Conservation (phyloP, 2,888 invertebrate genomes). For the Chirona hameri region DNA sequence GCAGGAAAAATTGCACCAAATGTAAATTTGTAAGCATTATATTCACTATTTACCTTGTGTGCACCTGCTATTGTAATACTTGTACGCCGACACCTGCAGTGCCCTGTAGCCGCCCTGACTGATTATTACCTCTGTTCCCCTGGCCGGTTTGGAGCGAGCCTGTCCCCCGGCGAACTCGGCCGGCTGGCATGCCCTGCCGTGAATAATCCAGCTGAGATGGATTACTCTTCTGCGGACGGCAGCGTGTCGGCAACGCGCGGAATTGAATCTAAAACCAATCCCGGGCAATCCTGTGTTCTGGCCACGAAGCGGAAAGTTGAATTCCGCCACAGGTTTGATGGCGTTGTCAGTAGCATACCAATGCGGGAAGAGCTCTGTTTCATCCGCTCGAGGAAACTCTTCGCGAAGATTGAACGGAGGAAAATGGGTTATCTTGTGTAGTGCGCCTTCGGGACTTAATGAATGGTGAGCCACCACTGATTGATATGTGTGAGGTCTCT, state of each 20-base stretch:
- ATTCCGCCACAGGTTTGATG: not conserved
- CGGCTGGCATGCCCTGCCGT: no score
- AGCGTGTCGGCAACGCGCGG: not conserved
- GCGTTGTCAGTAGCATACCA: not conserved
- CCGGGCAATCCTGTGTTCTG: not conserved
- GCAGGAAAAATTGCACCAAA: no score
- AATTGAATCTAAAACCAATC: not conserved
- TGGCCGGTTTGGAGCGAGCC: no score
- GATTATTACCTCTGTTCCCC: no score
- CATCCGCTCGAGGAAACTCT: not conserved
- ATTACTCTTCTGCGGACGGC: not conserved
- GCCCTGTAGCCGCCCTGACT: no score
- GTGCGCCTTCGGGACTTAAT: not conserved
- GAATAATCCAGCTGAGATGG: no score
- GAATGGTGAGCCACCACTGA: no score
- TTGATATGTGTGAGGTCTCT: not conserved
- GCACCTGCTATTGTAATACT: no score
- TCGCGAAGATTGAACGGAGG: not conserved
- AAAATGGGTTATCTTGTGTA: not conserved
- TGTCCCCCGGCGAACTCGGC: no score
- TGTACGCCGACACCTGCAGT: no score
- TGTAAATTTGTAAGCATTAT: no score
- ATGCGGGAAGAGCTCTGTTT: not conserved
- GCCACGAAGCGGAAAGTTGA: not conserved
- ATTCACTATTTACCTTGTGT: no score